Evolutionary conservation across 2,888 invertebrate genomes (phyloP).

Genomic region (Coenonympha arcania): DNA sequence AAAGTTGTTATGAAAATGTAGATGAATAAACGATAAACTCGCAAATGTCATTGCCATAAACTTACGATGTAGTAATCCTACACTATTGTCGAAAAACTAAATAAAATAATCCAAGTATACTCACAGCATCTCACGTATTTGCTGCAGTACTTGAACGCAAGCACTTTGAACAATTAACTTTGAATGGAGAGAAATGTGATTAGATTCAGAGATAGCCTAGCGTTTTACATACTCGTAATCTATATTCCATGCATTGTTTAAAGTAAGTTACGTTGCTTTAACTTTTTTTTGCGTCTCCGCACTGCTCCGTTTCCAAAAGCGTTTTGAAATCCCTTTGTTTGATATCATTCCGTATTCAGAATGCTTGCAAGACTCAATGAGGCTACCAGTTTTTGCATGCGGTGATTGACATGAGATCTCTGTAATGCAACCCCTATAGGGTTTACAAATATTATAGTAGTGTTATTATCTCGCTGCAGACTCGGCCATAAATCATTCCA

Average conservation of each 20-base stretch:
- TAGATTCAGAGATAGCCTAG: not conserved
- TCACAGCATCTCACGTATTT: too few relatives aligned
- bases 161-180: not conserved
- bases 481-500: too few relatives aligned
- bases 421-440: not conserved
- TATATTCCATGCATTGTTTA: constrained; percentile 2
- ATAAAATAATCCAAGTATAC: too few relatives aligned
- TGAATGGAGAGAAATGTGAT: not conserved
- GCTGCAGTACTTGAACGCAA: not conserved
- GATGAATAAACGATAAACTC: too few relatives aligned
- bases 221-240: constrained; percentile 2
- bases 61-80: too few relatives aligned
- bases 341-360: not conserved
- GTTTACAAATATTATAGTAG: too few relatives aligned
- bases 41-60: too few relatives aligned
- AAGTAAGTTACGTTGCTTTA: constrained; percentile 3
- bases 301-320: not conserved
- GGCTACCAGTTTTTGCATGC: not conserved
- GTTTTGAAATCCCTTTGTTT: constrained; percentile 12
- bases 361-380: not conserved
- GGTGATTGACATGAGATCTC: not conserved
- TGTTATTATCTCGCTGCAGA: too few relatives aligned
- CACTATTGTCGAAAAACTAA: too few relatives aligned
- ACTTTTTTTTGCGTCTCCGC: constrained; percentile 2
- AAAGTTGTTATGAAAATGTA: too few relatives aligned